phyloP scores from a whole-genome alignment of 2,113 vertebrate species.

The Ceyx cyanopectus region DNA sequence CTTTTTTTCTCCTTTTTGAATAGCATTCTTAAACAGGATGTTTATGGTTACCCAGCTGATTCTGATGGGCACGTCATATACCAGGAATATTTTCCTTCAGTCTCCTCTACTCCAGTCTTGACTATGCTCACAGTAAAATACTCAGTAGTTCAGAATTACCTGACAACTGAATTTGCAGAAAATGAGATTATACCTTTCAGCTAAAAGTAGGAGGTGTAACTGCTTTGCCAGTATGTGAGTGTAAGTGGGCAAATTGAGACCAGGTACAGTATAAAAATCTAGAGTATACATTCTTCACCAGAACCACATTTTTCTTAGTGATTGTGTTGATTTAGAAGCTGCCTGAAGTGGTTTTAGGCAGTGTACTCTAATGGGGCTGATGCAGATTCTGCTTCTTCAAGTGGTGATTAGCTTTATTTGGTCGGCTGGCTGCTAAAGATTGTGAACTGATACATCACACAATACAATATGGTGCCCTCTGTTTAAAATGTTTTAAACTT shows the following conservation, averaged over 20 bases:
- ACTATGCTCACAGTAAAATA: constrained; percentile 71
- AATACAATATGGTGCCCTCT: constrained; percentile 34
- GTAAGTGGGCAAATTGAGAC: constrained; percentile 56
- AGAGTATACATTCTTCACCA: neutral
- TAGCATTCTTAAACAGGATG: constrained; percentile 72
- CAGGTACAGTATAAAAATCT: constrained; percentile 46
- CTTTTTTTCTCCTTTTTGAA: constrained; percentile 67
- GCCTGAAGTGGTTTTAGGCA: constrained; percentile 37
- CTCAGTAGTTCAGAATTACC: constrained; percentile 68
- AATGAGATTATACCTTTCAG: constrained; percentile 51
- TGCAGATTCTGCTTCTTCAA: constrained; percentile 39
- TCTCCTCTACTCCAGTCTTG: constrained; percentile 69
- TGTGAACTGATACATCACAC: constrained; percentile 41
- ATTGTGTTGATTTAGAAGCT: constrained; percentile 66
- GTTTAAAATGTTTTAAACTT: constrained; percentile 73
- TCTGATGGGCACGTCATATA: constrained; percentile 57
- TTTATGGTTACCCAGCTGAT: constrained; percentile 71
- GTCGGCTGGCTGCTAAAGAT: constrained; percentile 54
- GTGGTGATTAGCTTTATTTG: constrained; percentile 64
- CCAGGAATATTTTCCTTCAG: constrained; percentile 41
- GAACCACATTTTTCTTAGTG: constrained; percentile 49
- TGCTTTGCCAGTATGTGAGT: constrained; percentile 58
- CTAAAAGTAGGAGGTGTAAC: constrained; percentile 60
- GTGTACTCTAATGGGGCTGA: constrained; percentile 50
- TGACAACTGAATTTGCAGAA: constrained; percentile 59